phyloP scores from a whole-genome alignment of 1,140 invertebrate species.

The Tetramorium simillimum region DNA sequence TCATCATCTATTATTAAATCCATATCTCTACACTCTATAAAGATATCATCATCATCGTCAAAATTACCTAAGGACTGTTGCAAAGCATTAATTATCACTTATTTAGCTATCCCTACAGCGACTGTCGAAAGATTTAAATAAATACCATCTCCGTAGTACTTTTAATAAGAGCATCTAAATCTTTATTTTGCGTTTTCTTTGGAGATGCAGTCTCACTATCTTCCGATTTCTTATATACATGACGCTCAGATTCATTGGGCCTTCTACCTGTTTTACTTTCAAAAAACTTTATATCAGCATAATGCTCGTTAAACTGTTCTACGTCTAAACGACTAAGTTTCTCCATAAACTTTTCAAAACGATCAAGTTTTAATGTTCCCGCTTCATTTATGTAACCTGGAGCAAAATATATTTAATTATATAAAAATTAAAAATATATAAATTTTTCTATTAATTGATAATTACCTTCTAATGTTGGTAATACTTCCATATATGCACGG shows the following conservation, averaged over 20 bases:
- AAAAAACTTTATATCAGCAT: conserved; percentile 94
- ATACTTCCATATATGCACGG: conserved; percentile 93
- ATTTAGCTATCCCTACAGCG: neutral
- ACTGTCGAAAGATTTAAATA: conserved; percentile 37
- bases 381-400: conserved; percentile 96
- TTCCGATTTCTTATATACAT: conserved; percentile 68
- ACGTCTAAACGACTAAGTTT: conserved; percentile 92
- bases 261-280: conserved; percentile 90
- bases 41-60: conserved; percentile 80
- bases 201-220: conserved; percentile 62
- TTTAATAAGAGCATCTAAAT: conserved; percentile 87
- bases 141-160: conserved; percentile 87
- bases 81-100: conserved; percentile 37
- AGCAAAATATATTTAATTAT: conserved; percentile 67
- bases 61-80: conserved; percentile 81
- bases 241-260: conserved; percentile 77
- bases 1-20: conserved; percentile 65
- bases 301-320: conserved; percentile 93
- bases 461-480: conserved; percentile 94
- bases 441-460: neutral
- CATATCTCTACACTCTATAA: conserved; percentile 32
- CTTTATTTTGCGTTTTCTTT: conserved; percentile 80
- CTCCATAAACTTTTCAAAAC: conserved; percentile 95
- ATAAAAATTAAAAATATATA: neutral
- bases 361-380: conserved; percentile 92